Evolutionary conservation across 35 echinoderm and acorn worm species (phyloP).

Genomic region (Hemicentrotus pulcherrimus): DNA sequence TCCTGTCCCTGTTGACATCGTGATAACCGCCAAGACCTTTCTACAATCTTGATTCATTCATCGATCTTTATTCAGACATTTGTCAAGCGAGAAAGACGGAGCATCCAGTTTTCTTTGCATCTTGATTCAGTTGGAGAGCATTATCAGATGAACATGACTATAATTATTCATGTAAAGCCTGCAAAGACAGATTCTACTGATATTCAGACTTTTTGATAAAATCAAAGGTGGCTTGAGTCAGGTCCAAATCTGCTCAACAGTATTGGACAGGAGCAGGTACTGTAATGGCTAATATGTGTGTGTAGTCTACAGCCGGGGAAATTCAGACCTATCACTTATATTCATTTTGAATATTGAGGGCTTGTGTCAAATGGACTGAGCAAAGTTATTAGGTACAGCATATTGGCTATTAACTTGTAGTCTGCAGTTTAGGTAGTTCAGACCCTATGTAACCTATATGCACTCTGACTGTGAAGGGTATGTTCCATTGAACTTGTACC

Average conservation of each 20-base stretch:
- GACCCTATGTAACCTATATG: too few species aligned
- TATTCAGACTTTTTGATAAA: background rate
- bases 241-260: background rate
- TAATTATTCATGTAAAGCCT: background rate
- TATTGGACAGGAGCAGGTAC: background rate
- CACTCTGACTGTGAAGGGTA: too few species aligned
- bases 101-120: background rate
- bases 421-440: too few species aligned
- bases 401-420: too few species aligned
- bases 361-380: too few species aligned
- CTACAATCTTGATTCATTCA: background rate
- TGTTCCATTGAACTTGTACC: too few species aligned
- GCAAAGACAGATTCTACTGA: background rate
- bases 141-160: background rate
- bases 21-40: background rate
- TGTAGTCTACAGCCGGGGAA: background rate
- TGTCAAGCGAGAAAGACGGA: background rate
- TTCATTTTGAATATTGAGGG: too few species aligned
- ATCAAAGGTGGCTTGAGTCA: background rate
- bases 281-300: background rate
- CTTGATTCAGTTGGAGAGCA: background rate
- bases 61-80: background rate
- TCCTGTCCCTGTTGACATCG: slow-evolving; percentile 31
- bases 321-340: background rate
- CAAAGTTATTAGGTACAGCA: too few species aligned